Evolutionary conservation across 2,888 invertebrate species (phyloP), one percentile per base, ranked within the genome.

Genomic region (Dusona sp.): DNA sequence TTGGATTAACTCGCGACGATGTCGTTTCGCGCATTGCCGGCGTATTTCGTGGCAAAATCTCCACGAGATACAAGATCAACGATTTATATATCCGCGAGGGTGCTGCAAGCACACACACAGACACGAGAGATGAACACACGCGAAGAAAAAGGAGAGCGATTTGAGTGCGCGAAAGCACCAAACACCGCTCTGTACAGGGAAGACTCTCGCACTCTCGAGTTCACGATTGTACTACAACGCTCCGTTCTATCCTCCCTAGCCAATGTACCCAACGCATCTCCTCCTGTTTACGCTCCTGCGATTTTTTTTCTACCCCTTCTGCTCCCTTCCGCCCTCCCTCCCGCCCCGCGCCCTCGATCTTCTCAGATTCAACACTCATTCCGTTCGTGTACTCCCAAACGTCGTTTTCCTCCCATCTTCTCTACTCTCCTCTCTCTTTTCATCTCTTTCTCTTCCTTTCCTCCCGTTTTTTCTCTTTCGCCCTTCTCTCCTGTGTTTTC

Each of bases 161-260:
- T 54, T 13, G 7, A 38, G 72, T 33, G 54, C 54, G 36, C 22
- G 48, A 38, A 45, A 19, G 75, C 33, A 42, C 33, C 25, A 22
- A 51, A n/a, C 38, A 19, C n/a, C n/a, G 54, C 36, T 73, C 54
- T 51, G 16, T n/a, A 25, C 8, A 61, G 45, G 22, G 29, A 19
- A 68, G 38, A 36, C 57, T 29, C 79, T 79, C 70, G 79, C 79
- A 33, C 79, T 79, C 79, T 61, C 79, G 79, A 70, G 70, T 42
- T 33, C 79, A 70, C 54, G 57, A 79, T 70, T 61, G 70, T 79
- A 70, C 79, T 79, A 70, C 70, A 64, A 51, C 65, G 29, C 64
- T 61, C 45, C 33, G 64, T 42, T 3, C 61, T 25, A 64, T 45
- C 38, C 61, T 61, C 42, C 75, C 75, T 22, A 22, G 75, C 61